These are phyloP conservation scores for Choristoneura rosaceana DNA, from an alignment of 2,888 invertebrate genomes.

Conservation along the genomic window DNA sequence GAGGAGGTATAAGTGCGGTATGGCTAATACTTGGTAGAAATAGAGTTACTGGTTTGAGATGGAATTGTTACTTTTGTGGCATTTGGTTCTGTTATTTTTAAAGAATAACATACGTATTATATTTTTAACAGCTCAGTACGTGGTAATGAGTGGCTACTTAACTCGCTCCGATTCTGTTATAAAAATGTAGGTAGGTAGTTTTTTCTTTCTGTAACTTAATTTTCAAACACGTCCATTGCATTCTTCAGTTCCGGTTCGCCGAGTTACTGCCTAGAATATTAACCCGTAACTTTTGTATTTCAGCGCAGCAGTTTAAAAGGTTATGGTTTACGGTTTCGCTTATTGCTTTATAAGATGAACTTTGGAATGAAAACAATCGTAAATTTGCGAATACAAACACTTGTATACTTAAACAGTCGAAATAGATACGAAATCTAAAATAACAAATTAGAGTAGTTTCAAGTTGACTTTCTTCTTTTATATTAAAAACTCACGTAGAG, in stretches of 20 bases:
- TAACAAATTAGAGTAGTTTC: no score
- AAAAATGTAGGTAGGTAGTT: not conserved
- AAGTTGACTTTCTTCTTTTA: no score
- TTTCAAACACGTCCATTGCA: slow-evolving; percentile 24
- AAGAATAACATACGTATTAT: no score
- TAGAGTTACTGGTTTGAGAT: slow-evolving; percentile 17
- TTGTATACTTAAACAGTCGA: not conserved
- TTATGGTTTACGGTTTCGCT: slow-evolving; percentile 35
- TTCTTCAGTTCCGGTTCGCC: slow-evolving; percentile 12
- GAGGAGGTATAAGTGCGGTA: slow-evolving; percentile 39
- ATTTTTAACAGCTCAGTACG: not conserved
- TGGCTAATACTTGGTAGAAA: slow-evolving; percentile 16
- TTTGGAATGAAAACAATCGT: slow-evolving; percentile 11
- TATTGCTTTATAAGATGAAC: slow-evolving; percentile 30
- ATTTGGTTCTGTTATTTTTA: no score
- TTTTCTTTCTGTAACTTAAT: slow-evolving; percentile 15
- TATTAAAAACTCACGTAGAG: no score
- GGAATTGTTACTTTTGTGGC: slow-evolving; percentile 5
- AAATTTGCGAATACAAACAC: slow-evolving; percentile 5
- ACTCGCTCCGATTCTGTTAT: not conserved
- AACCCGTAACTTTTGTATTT: slow-evolving; percentile 37
- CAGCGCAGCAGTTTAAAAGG: slow-evolving; percentile 23
- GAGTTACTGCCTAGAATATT: slow-evolving; percentile 36
- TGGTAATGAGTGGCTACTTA: no score
- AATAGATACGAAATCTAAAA: not conserved